Percentiles rank a stretch among this genome's conserved stretches.
phyloP scores from a whole-genome alignment of 2,113 vertebrate genomes.

The Recurvirostra avosetta region DNA sequence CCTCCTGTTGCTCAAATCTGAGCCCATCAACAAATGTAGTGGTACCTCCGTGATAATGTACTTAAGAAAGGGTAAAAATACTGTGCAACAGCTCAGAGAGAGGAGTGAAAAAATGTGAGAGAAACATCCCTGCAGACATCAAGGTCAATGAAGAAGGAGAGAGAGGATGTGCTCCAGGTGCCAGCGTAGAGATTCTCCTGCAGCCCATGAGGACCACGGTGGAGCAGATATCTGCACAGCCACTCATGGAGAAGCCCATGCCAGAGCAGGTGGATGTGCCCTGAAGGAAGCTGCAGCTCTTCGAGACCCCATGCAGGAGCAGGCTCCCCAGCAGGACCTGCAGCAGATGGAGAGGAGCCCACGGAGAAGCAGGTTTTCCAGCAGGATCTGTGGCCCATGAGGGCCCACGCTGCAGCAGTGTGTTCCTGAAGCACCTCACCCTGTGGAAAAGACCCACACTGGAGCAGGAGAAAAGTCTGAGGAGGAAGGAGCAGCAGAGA shows the following conservation, averaged over 20 bases:
- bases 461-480: background rate
- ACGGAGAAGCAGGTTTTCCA: background rate
- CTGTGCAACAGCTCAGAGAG: no score
- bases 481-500: background rate
- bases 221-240: background rate
- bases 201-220: background rate
- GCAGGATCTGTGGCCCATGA: background rate
- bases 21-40: no score
- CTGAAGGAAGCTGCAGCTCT: background rate
- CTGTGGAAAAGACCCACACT: background rate
- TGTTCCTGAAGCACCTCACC: background rate
- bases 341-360: background rate
- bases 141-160: background rate
- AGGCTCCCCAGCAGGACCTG: background rate
- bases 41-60: background rate
- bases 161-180: background rate
- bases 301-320: background rate
- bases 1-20: background rate
- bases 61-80: background rate
- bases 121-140: background rate
- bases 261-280: background rate
- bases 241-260: background rate
- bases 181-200: background rate
- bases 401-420: no score
- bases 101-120: background rate